phyloP scores from a whole-genome alignment of 2,888 invertebrate genomes.

The Macrostomum cliftonense region DNA sequence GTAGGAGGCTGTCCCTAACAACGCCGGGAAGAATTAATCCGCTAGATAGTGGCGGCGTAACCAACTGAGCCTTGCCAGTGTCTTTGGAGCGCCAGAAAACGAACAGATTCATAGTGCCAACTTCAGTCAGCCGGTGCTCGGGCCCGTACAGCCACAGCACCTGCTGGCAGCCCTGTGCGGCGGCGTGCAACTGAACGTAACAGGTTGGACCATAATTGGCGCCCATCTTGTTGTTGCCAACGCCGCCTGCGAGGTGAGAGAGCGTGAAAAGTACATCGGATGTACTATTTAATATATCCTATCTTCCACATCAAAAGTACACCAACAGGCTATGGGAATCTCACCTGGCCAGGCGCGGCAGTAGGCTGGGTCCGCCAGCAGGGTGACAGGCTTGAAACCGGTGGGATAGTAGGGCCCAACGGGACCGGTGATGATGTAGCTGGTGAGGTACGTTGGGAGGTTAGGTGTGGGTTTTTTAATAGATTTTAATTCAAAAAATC shows the following conservation, averaged over 20 bases:
- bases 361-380: constrained; percentile 74
- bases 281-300: too few species aligned
- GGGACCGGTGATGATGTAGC: constrained; percentile 76
- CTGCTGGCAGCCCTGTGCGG: constrained; percentile 41
- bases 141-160: constrained; percentile 87
- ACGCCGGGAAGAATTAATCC: constrained; percentile 42
- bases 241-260: too few species aligned
- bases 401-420: constrained; percentile 76
- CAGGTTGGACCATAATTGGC: too few species aligned
- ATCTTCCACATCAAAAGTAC: too few species aligned
- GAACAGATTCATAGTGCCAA: constrained; percentile 95
- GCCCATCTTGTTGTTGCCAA: too few species aligned
- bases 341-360: constrained; percentile 62
- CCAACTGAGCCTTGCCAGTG: too few species aligned
- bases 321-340: too few species aligned
- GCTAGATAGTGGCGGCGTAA: too few species aligned
- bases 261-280: too few species aligned
- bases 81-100: constrained; percentile 48
- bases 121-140: constrained; percentile 79
- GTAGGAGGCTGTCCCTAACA: constrained; percentile 66
- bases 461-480: too few species aligned
- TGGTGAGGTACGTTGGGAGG: constrained; percentile 17
- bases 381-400: constrained; percentile 52
- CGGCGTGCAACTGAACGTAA: too few species aligned
- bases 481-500: too few species aligned